Conservation (phyloP, 2,888 invertebrate species). For the Chrysolina haemoptera region DNA sequence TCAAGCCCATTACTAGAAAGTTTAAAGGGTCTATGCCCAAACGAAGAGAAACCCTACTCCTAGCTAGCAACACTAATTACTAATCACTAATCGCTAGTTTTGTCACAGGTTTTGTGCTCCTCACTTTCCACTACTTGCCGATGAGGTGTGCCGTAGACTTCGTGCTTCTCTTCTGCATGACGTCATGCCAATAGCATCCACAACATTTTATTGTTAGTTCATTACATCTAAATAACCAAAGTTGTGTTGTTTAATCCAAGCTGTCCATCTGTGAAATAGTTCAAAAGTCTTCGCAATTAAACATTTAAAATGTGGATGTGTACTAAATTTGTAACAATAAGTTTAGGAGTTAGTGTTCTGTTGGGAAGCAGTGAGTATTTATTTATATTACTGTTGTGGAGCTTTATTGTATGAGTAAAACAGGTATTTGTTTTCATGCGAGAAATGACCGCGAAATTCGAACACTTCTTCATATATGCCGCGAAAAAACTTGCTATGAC, state of each 20-base stretch:
- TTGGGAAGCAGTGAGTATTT: conserved; percentile 37
- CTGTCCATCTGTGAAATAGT: neutral
- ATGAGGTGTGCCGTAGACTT: neutral
- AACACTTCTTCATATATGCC: neutral
- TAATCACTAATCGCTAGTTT: too few species aligned
- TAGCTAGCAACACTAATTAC: too few species aligned
- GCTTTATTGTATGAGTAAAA: too few species aligned
- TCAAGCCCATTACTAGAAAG: too few species aligned
- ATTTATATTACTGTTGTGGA: neutral
- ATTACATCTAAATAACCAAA: neutral
- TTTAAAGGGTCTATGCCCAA: too few species aligned
- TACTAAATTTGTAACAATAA: conserved; percentile 12
- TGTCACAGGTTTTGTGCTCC: too few species aligned
- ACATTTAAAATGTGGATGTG: conserved; percentile 30
- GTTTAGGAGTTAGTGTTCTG: conserved; percentile 28
- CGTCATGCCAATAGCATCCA: neutral
- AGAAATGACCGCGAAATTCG: neutral
- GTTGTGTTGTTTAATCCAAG: neutral
- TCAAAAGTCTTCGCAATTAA: neutral
- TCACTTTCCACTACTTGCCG: neutral
- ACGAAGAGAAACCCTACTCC: too few species aligned
- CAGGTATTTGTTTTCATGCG: too few species aligned
- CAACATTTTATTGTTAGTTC: neutral
- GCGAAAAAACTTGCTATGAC: too few species aligned
- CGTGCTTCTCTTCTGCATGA: neutral